Percentiles rank a stretch among this genome's conserved stretches.
Evolutionary conservation across 2,113 vertebrate species (phyloP).

Genomic region (Strix uralensis): DNA sequence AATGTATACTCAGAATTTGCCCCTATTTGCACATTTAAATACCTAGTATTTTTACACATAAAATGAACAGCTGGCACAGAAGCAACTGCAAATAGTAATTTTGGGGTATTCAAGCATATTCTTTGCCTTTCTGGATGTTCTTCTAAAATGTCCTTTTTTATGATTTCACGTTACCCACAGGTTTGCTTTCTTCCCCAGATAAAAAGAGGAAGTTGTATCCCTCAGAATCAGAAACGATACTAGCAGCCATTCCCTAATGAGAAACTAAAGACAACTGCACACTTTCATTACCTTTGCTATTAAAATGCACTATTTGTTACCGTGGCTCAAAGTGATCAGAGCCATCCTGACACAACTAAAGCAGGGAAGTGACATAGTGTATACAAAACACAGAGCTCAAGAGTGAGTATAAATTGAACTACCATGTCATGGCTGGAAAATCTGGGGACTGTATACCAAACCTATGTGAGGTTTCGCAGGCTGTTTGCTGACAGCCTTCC

Average conservation of each 20-base stretch:
- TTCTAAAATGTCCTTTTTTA: neutral
- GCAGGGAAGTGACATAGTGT: slow-evolving; percentile 8
- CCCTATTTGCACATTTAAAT: neutral
- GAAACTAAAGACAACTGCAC: neutral
- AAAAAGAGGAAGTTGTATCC: neutral
- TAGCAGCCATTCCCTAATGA: neutral
- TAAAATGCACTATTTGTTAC: slow-evolving; percentile 10
- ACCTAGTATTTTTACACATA: neutral
- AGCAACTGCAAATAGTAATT: neutral
- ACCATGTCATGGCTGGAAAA: slow-evolving; percentile 41
- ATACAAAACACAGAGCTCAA: slow-evolving; percentile 50
- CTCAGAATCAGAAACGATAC: neutral
- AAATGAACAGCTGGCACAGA: neutral
- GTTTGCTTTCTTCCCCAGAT: neutral
- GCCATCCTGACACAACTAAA: slow-evolving; percentile 3
- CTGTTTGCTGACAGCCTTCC: slow-evolving; percentile 48
- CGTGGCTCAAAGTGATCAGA: neutral
- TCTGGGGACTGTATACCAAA: slow-evolving; percentile 51
- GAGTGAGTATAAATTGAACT: slow-evolving; percentile 38
- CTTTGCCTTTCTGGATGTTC: neutral
- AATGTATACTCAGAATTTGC: neutral
- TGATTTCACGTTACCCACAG: neutral
- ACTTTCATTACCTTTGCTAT: neutral
- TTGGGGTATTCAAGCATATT: neutral
- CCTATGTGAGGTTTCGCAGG: slow-evolving; percentile 64